Base-by-base conservation (phyloP, 2,113 vertebrate species). In the Entelurus aequoreus region DNA sequence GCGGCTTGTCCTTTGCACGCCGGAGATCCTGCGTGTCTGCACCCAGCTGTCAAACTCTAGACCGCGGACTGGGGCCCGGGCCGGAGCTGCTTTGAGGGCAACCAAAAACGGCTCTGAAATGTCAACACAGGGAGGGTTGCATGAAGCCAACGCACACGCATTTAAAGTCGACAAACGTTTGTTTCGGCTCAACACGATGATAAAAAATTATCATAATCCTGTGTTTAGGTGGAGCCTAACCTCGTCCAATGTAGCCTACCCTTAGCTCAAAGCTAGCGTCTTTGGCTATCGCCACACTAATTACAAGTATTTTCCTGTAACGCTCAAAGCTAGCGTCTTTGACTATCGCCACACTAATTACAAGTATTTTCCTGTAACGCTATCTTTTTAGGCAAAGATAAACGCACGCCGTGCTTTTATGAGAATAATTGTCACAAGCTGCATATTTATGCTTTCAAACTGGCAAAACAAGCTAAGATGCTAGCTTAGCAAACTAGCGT, bases 31-130 rank as follows among this genome's bases (percentile, higher is more conserved):
- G 42, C 59, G 55, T 72, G 68, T 72, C 68, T 49, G 13, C 83
- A 52, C 73, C 72, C 75, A 48, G 63, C 63, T 72, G 12, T 68
- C 80, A 63, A 88, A 90, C 88, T 90, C 84, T 74, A 90, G 84
- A 84, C 88, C 88, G 88, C 85, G 90, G 90, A 88, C 88, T 87
- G 78, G 83, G 89, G 90, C 88, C 90, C 87, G 82, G 83, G 85
- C 85, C 84, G 71, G 85, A 86, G 55, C 80, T 59, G 59, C 71
- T 74, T 82, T 77, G 46, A 66, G 71, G 68, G 78, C 42, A 79
- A 74, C 83, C 84, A 87, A 87, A 86, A 78, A 83, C 74, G 71
- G 74, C 59, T 79, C 83, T 87, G 84, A 73, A 84, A 85, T 77
- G 73, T 72, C 82, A 75, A 54, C 74, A 83, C 66, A 52, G 63